Evolutionary conservation across 2,888 invertebrate species (phyloP).

Genomic region (Pollenia angustigena): DNA sequence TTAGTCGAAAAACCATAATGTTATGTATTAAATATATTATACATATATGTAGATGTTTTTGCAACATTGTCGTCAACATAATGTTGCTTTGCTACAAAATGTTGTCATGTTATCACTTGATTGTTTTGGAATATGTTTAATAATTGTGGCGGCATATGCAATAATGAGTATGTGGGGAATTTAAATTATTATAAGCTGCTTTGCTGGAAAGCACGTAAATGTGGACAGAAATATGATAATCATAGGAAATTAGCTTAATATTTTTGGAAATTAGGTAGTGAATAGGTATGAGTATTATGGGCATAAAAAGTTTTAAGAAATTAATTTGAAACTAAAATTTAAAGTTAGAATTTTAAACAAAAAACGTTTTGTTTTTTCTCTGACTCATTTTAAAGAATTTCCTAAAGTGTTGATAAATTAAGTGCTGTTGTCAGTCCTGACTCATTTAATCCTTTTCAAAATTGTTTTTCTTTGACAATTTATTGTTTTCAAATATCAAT

Average conservation of each 20-base stretch:
- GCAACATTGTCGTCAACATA: constrained; percentile 41
- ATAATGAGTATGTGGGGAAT: not conserved
- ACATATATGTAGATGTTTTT: not conserved
- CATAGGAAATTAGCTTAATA: not conserved
- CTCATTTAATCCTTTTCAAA: constrained; percentile 41
- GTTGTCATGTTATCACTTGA: constrained; percentile 59
- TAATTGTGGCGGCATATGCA: constrained; percentile 28
- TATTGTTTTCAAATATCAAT: constrained; percentile 1
- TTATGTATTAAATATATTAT: constrained; percentile 56
- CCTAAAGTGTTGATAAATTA: constrained; percentile 25
- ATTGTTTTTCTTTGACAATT: constrained; percentile 14
- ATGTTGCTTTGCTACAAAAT: constrained; percentile 39
- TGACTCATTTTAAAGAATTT: constrained; percentile 37
- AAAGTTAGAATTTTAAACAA: not conserved
- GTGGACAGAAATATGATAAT: not conserved
- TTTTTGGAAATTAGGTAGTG: not conserved
- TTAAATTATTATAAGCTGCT: constrained; percentile 27
- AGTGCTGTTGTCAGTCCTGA: not conserved
- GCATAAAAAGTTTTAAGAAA: not conserved
- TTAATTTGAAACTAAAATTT: not conserved
- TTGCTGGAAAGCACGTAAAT: not conserved
- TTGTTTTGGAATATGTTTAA: constrained; percentile 49
- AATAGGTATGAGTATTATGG: not conserved
- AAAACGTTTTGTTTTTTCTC: not conserved
- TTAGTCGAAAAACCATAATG: constrained; percentile 73